Percentiles rank a stretch among this genome's conserved stretches.
phyloP scores from a whole-genome alignment of 2,888 invertebrate genomes.

The Suillia variegata region DNA sequence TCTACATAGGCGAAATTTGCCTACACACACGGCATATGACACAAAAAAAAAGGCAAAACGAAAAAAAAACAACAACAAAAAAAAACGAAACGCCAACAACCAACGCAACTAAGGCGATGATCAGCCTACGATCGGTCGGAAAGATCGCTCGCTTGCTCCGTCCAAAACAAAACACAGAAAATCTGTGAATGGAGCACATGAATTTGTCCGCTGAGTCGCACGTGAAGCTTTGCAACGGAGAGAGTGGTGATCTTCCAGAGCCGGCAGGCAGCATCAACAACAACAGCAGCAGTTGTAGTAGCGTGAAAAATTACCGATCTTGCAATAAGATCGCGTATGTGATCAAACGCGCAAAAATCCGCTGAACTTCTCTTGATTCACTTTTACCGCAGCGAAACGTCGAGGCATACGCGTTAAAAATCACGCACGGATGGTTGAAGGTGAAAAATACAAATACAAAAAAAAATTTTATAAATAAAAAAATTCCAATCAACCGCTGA shows the following conservation, averaged over 20 bases:
- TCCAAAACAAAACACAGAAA: constrained; percentile 25
- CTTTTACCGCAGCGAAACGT: neutral
- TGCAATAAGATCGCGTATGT: constrained; percentile 6
- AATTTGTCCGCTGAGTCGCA: constrained; percentile 33
- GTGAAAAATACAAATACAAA: too few species aligned
- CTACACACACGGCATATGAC: constrained; percentile 27
- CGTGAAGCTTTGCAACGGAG: constrained; percentile 36
- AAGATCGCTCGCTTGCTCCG: too few species aligned
- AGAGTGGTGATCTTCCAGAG: constrained; percentile 17
- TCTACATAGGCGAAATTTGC: constrained; percentile 20
- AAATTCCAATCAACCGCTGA: too few species aligned
- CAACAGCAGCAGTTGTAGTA: constrained; percentile 5
- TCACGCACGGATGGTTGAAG: neutral
- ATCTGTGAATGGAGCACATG: constrained; percentile 25
- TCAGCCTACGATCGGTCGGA: constrained; percentile 36
- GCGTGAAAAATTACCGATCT: constrained; percentile 17
- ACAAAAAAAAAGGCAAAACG: too few species aligned
- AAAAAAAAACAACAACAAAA: constrained; percentile 7
- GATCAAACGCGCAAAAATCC: too few species aligned
- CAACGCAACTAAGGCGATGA: constrained; percentile 29
- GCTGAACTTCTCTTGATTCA: neutral
- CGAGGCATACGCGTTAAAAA: neutral
- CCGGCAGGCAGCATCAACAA: neutral
- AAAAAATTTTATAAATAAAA: too few species aligned
- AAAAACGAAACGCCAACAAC: constrained; percentile 12